These are phyloP conservation scores for Sebastes melanostomus DNA, from an alignment of 2,797 vertebrate species.

Conservation along the genomic window DNA sequence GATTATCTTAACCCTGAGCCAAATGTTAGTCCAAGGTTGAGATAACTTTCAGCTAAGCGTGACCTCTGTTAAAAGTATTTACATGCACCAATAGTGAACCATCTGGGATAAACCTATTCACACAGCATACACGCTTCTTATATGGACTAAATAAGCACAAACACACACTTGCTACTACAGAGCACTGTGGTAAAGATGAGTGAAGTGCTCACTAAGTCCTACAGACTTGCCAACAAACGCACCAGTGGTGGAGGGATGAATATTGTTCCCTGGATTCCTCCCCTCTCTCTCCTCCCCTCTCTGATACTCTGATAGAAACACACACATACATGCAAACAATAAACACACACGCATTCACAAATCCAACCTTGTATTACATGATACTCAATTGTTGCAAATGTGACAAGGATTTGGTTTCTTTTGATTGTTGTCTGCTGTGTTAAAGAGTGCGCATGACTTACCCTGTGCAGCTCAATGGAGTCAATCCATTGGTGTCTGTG, in stretches of 20 bases:
- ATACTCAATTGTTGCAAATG: neutral
- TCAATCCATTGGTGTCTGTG: conserved; percentile 93
- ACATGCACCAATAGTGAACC: neutral
- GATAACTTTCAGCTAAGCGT: conserved; percentile 5
- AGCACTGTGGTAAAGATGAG: neutral
- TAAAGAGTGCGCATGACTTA: conserved; percentile 57
- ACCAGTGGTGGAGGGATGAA: conserved; percentile 73
- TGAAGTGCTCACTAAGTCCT: conserved; percentile 5
- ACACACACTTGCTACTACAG: neutral
- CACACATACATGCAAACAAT: conserved; percentile 29
- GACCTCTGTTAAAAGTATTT: neutral
- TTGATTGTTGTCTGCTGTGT: neutral
- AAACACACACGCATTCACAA: conserved; percentile 20
- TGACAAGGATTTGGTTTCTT: neutral
- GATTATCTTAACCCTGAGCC: conserved; percentile 1
- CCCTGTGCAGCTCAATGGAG: conserved; percentile 92
- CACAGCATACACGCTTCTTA: neutral
- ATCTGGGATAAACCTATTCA: neutral
- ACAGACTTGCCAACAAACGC: conserved; percentile 49
- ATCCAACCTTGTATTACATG: conserved; percentile 1
- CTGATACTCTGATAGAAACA: conserved; percentile 75
- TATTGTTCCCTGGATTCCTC: conserved; percentile 68
- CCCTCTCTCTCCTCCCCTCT: conserved; percentile 71
- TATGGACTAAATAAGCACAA: neutral
- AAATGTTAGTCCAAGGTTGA: conserved; percentile 5